Percentiles rank a stretch among this genome's conserved stretches.
phyloP scores from a whole-genome alignment of 2,797 vertebrate species.

The Darevskia mixta region DNA sequence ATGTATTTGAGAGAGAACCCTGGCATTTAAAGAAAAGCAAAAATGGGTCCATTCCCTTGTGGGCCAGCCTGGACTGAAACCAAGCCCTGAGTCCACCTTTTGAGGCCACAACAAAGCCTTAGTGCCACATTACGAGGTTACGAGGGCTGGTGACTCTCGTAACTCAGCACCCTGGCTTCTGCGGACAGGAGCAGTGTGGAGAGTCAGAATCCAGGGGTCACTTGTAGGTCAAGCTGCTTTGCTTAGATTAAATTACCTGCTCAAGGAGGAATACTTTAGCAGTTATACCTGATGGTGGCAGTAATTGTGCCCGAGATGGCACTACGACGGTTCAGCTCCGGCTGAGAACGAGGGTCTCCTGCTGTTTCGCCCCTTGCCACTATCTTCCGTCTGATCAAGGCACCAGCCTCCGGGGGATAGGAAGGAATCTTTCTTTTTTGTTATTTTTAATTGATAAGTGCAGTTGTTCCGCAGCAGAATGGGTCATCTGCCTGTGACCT shows the following conservation, averaged over 20 bases:
- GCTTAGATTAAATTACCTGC: neutral
- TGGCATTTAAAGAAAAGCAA: neutral
- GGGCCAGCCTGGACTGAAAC: neutral
- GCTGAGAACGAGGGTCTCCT: neutral
- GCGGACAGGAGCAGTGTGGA: neutral
- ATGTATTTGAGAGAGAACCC: neutral
- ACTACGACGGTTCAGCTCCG: neutral
- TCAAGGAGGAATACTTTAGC: neutral
- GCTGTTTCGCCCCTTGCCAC: neutral
- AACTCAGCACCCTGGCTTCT: too few relatives aligned
- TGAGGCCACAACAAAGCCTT: too few relatives aligned
- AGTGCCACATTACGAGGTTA: too few relatives aligned
- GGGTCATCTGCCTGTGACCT: constrained; percentile 29
- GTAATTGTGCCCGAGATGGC: neutral
- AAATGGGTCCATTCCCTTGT: too few relatives aligned
- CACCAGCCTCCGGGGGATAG: constrained; percentile 13
- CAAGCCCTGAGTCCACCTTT: neutral
- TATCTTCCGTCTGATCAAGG: constrained; percentile 25
- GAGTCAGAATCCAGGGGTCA: too few relatives aligned
- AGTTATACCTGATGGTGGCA: accelerated
- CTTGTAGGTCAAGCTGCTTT: neutral
- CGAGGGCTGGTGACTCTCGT: neutral
- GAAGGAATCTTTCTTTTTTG: neutral
- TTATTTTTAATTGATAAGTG: constrained; percentile 65
- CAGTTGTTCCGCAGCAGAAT: constrained; percentile 7